Conservation (phyloP, 2,888 invertebrate species). For the Fissipunctia ypsillon region DNA sequence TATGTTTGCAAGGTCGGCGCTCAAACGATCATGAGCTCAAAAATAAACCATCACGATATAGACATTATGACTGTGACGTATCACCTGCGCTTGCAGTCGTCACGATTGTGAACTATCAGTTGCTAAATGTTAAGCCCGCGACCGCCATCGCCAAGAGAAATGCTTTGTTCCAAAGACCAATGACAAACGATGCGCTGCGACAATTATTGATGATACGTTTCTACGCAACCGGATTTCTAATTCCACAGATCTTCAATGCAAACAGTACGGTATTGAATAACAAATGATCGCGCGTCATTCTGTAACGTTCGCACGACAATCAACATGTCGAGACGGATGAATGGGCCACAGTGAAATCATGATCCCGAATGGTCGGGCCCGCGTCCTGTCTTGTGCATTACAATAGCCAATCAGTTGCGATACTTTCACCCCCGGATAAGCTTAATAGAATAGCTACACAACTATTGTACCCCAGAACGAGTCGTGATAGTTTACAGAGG, state of each 20-base stretch:
- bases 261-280: slow-evolving; percentile 81
- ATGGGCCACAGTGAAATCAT: slow-evolving; percentile 82
- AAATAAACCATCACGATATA: slow-evolving; percentile 74
- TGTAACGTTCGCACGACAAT: slow-evolving; percentile 85
- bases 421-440: slow-evolving; percentile 87
- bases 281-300: slow-evolving; percentile 77
- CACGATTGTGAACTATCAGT: slow-evolving; percentile 67
- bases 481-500: slow-evolving; percentile 87
- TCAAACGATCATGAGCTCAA: slow-evolving; percentile 72
- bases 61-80: slow-evolving; percentile 68
- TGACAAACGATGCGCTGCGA: slow-evolving; percentile 55
- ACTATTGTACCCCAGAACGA: slow-evolving; percentile 84
- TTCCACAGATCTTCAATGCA: slow-evolving; percentile 76
- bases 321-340: slow-evolving; percentile 82
- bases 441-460: slow-evolving; percentile 86
- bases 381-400: slow-evolving; percentile 76
- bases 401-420: slow-evolving; percentile 85
- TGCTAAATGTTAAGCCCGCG: slow-evolving; percentile 52
- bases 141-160: slow-evolving; percentile 51
- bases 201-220: slow-evolving; percentile 76
- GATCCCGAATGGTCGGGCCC: slow-evolving; percentile 81
- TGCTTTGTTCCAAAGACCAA: slow-evolving; percentile 45
- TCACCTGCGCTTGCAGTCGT: slow-evolving; percentile 63
- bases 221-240: slow-evolving; percentile 79
- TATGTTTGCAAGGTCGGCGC: slow-evolving; percentile 77